Evolutionary conservation across 2,888 invertebrate genomes (phyloP).

Genomic region (Erpobdella octoculata): DNA sequence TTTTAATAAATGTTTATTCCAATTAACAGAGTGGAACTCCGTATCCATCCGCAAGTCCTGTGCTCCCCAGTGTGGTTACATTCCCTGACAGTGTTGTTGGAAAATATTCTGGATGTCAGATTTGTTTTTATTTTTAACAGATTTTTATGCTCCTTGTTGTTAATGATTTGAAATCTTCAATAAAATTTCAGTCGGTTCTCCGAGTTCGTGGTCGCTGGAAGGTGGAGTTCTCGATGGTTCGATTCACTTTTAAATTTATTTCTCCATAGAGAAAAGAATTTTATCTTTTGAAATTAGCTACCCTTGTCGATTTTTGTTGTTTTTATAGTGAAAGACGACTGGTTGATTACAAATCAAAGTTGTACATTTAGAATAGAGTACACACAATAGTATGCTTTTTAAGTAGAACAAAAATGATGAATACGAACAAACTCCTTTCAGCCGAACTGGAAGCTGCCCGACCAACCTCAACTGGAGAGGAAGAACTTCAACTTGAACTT

Average conservation of each 20-base stretch:
- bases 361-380: too few species aligned
- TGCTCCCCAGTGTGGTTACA: slow-evolving; percentile 7
- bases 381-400: too few species aligned
- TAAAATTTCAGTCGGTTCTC: slow-evolving; percentile 27
- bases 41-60: slow-evolving; percentile 17
- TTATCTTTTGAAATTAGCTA: too few species aligned
- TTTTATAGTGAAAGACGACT: too few species aligned
- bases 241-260: too few species aligned
- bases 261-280: too few species aligned
- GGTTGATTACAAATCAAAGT: too few species aligned
- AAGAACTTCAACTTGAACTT: slow-evolving; percentile 92
- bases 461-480: slow-evolving; percentile 88
- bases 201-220: slow-evolving; percentile 30
- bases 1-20: not conserved
- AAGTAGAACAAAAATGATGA: too few species aligned
- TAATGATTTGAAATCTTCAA: not conserved
- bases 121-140: not conserved
- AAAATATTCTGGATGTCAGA: slow-evolving; percentile 31
- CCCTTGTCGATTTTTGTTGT: too few species aligned
- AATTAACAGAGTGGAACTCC: slow-evolving; percentile 6
- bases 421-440: too few species aligned
- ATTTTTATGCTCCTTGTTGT: not conserved
- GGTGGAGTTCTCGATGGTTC: slow-evolving; percentile 16
- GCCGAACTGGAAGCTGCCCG: slow-evolving; percentile 70
- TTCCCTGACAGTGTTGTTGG: slow-evolving; percentile 21